Conservation (phyloP, 2,113 vertebrate species). For the Miniopterus natalensis region DNA sequence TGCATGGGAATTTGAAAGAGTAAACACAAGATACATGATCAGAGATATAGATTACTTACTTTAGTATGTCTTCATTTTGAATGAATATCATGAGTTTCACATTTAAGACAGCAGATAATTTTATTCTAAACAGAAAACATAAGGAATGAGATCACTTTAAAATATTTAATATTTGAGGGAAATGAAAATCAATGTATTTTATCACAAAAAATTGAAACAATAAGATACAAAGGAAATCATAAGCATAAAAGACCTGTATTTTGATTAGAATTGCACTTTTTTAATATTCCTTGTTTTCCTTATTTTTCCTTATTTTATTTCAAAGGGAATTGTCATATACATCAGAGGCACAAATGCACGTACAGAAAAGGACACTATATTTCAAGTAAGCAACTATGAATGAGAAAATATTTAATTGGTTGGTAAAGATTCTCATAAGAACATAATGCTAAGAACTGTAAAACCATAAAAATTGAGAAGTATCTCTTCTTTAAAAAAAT, state of each 20-base stretch:
- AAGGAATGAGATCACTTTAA: background rate
- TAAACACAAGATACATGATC: background rate
- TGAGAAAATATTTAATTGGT: background rate
- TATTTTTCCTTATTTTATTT: slow-evolving; percentile 18
- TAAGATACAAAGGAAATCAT: background rate
- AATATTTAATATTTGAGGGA: background rate
- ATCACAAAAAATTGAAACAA: slow-evolving; percentile 6
- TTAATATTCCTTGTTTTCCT: background rate
- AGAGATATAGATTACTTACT: background rate
- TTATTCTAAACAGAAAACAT: background rate
- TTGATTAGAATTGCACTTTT: background rate
- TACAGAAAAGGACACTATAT: background rate
- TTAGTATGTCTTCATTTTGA: background rate
- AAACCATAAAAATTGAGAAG: background rate
- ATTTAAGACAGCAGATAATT: background rate
- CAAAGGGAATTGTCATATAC: background rate
- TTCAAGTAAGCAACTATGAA: background rate
- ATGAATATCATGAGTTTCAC: background rate
- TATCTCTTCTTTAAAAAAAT: background rate
- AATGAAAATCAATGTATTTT: slow-evolving; percentile 38
- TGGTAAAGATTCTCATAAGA: background rate
- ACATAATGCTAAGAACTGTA: background rate
- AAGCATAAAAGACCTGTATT: background rate
- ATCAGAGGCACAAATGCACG: background rate
- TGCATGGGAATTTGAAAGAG: background rate